A percentile compares a stretch with the other conserved stretches of the same genome.
phyloP scores from a whole-genome alignment of 1,140 invertebrate genomes.

The Sycophila sp. region DNA sequence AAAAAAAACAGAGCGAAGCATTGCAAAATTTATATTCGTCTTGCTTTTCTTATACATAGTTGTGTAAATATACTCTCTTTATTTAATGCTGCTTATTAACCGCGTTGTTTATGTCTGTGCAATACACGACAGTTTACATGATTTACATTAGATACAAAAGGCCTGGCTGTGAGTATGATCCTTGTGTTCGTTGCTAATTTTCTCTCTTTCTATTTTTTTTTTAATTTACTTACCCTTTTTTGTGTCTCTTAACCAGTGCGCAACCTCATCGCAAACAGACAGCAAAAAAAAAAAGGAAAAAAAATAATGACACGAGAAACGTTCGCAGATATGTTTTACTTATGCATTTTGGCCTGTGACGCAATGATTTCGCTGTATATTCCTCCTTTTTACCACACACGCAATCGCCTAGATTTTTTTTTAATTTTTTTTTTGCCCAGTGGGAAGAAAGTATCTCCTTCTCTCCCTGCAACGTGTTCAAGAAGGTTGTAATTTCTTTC shows the following conservation, averaged over 20 bases:
- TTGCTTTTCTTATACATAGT: slow-evolving; percentile 1
- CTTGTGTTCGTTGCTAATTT: neutral
- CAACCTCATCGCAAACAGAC: too few relatives aligned
- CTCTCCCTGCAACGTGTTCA: too few relatives aligned
- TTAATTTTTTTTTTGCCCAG: too few relatives aligned
- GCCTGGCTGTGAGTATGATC: slow-evolving; percentile 28
- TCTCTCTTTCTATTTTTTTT: neutral
- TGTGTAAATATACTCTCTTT: slow-evolving; percentile 4
- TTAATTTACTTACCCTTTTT: too few relatives aligned
- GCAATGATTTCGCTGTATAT: too few relatives aligned
- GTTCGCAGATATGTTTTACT: neutral
- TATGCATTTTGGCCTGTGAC: neutral
- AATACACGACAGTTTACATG: neutral
- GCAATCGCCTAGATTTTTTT: too few relatives aligned
- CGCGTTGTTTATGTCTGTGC: slow-evolving; percentile 20
- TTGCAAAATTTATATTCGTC: neutral
- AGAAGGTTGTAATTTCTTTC: too few relatives aligned
- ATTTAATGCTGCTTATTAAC: slow-evolving; percentile 16
- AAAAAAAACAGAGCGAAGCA: neutral
- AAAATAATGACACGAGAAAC: too few relatives aligned
- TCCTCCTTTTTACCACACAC: too few relatives aligned
- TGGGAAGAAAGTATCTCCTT: too few relatives aligned
- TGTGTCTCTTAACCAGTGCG: too few relatives aligned
- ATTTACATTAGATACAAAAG: slow-evolving; percentile 3
- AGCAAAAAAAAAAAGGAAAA: too few relatives aligned